Conservation (phyloP, 2,113 vertebrate genomes). For the Myanophis thanlyinensis region DNA sequence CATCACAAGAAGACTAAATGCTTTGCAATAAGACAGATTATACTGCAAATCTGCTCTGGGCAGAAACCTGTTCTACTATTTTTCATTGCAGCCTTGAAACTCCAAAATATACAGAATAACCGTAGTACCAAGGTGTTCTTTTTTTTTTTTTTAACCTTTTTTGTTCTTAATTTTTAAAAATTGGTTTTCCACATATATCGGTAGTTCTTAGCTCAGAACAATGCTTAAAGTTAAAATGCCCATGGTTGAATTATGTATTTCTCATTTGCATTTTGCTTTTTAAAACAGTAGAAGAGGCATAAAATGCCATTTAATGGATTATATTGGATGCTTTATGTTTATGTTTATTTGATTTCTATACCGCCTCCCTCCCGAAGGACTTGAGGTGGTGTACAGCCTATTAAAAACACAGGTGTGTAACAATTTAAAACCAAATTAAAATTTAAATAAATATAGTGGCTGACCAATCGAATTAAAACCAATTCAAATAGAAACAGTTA, state of each 20-base stretch:
- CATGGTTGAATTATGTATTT: constrained; percentile 23
- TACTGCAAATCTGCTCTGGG: background rate
- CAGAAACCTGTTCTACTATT: background rate
- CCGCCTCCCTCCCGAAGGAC: no score
- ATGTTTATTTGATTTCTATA: no score
- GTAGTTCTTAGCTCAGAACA: constrained; percentile 19
- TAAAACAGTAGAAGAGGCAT: constrained; percentile 46
- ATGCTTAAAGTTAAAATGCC: background rate
- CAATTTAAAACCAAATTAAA: no score
- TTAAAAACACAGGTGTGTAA: no score
- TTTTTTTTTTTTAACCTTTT: background rate
- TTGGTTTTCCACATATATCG: constrained; percentile 38
- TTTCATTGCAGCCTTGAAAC: background rate
- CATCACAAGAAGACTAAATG: background rate
- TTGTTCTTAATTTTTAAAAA: background rate
- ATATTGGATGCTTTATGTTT: background rate
- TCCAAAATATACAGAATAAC: background rate
- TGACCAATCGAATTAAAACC: no score
- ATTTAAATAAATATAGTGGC: no score
- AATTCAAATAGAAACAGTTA: no score
- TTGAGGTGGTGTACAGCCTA: no score
- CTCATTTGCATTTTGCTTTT: background rate
- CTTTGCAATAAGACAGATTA: background rate
- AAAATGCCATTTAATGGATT: background rate
- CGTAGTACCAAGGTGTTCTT: background rate